These are phyloP conservation scores for Oligia fasciuncula DNA, from an alignment of 2,888 invertebrate species.

Conservation along the genomic window DNA sequence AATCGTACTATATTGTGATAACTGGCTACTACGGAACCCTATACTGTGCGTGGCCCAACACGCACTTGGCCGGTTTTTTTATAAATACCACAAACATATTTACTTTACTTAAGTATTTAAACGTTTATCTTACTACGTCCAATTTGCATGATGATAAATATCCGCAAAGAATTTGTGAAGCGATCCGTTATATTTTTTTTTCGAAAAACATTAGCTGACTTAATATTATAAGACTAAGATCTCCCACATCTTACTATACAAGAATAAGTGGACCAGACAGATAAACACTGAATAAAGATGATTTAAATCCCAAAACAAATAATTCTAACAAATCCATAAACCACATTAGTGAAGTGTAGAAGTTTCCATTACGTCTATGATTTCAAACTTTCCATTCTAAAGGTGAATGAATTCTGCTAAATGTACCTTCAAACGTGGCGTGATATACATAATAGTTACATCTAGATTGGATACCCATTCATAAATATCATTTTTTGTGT, in stretches of 20 bases:
- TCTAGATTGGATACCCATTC: constrained; percentile 43
- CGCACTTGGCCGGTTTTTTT: neutral
- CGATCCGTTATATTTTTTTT: constrained; percentile 6
- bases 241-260: neutral
- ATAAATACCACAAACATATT: neutral
- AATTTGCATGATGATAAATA: neutral
- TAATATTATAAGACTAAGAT: neutral
- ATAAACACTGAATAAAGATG: constrained; percentile 30
- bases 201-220: neutral
- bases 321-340: constrained; percentile 45
- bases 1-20: too few relatives aligned
- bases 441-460: constrained; percentile 52
- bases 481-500: constrained; percentile 35
- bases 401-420: constrained; percentile 58
- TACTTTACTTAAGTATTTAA: neutral
- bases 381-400: constrained; percentile 61
- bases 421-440: constrained; percentile 57
- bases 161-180: neutral
- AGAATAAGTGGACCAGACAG: constrained; percentile 7
- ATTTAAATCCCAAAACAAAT: constrained; percentile 39
- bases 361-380: constrained; percentile 61
- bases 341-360: constrained; percentile 46
- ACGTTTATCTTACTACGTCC: neutral
- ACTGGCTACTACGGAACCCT: too few relatives aligned
- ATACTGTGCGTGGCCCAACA: too few relatives aligned